A percentile compares a stretch with the other conserved stretches of the same genome.
Conservation (phyloP, 2,888 invertebrate genomes). For the Synergus itoensis region DNA sequence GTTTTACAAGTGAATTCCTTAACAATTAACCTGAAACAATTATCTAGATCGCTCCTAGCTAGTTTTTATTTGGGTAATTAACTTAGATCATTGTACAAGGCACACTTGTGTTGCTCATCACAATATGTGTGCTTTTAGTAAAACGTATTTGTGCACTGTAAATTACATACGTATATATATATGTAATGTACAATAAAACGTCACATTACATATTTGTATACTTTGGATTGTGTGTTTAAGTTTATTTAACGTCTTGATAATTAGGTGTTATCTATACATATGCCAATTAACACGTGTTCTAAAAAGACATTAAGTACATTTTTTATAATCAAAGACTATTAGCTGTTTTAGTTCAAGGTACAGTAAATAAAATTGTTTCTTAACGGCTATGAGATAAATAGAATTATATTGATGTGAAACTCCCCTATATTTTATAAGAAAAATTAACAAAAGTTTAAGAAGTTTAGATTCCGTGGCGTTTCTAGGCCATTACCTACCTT, state of each 20-base stretch:
- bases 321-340: too few relatives aligned
- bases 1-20: not conserved
- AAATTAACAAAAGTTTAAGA: too few relatives aligned
- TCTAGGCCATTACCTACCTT: too few relatives aligned
- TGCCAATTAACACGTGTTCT: not conserved
- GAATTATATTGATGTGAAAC: too few relatives aligned
- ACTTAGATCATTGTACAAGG: not conserved
- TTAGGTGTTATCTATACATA: not conserved
- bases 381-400: too few relatives aligned
- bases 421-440: too few relatives aligned
- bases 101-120: not conserved
- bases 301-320: not conserved
- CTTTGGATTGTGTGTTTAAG: not conserved
- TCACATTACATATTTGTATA: not conserved
- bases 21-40: not conserved
- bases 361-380: too few relatives aligned
- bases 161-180: not conserved
- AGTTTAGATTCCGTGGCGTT: too few relatives aligned
- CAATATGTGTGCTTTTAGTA: not conserved
- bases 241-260: not conserved
- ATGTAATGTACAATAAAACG: not conserved
- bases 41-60: not conserved
- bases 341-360: too few relatives aligned
- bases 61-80: slow-evolving; percentile 9
- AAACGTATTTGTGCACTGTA: slow-evolving; percentile 1